Evolutionary conservation across 2,797 vertebrate species (phyloP).

Genomic region (Sebastes vulpes): DNA sequence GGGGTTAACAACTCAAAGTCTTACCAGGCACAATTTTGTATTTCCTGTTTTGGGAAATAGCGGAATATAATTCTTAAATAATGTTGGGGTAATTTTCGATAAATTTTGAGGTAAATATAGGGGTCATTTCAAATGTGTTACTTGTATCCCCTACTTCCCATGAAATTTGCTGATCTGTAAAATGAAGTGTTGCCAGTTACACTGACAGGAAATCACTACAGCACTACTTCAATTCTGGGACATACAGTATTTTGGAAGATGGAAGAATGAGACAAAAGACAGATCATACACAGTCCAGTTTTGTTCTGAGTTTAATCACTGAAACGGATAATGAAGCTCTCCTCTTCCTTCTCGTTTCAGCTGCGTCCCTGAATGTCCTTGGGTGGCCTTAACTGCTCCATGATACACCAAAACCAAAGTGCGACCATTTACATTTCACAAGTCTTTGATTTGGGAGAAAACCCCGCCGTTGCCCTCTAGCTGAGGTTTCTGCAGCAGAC

Average conservation of each 20-base stretch:
- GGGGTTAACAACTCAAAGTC: too few species aligned
- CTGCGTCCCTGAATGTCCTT: slow-evolving; percentile 84
- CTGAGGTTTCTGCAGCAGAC: slow-evolving; percentile 70
- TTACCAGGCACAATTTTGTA: too few species aligned
- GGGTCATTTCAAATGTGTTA: too few species aligned
- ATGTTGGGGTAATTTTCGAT: too few species aligned
- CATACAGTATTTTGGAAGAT: background rate
- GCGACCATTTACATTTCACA: slow-evolving; percentile 52
- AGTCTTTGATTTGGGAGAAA: slow-evolving; percentile 54
- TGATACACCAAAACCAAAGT: slow-evolving; percentile 62
- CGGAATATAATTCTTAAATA: too few species aligned
- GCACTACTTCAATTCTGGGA: background rate
- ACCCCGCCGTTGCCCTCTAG: slow-evolving; percentile 27
- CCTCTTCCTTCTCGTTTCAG: slow-evolving; percentile 77
- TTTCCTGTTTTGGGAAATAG: too few species aligned
- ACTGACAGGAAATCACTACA: background rate
- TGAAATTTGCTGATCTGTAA: too few species aligned
- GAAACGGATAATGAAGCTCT: slow-evolving; percentile 82
- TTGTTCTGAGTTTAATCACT: slow-evolving; percentile 85
- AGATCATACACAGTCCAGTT: slow-evolving; percentile 69
- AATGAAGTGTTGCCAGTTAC: too few species aligned
- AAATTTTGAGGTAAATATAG: too few species aligned
- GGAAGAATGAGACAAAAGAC: slow-evolving; percentile 42
- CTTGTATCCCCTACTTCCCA: too few species aligned
- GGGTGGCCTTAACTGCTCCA: slow-evolving; percentile 68